Base-by-base conservation (phyloP, 2,113 vertebrate species). In the Tamias sibiricus region DNA sequence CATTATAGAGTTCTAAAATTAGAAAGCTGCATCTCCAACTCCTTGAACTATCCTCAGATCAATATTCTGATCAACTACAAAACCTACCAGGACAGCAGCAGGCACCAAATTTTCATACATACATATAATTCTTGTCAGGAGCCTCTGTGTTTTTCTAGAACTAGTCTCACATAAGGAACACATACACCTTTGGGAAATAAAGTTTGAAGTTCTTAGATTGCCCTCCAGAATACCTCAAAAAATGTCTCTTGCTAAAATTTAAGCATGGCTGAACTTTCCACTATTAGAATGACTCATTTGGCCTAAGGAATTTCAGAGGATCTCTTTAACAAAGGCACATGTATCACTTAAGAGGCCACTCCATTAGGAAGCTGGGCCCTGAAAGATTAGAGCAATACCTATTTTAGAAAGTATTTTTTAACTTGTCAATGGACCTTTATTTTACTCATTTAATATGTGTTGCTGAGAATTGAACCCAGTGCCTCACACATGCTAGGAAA, bases 151-250 rank as follows among this genome's bases (percentile, higher is more conserved):
- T 57, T 72, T 86, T 71, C 9, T 81, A 49, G 54, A 95, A 16
- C n/a, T 57, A 57, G 10, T 24, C 37, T 20, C 49, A 87, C 8
- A 24, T 37, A 84, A 94, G 44, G 22, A 64, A 32, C 4, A 54
- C 35, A 40, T 49, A 54, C 28, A 75, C 5, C 12, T 57, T 3
- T 16, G 68, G 62, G 28, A 76, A 40, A 40, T 75, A 75, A 52
- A 42, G 40, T 47, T 83, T 82, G 49, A 91, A 82, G 74, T 84
- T 83, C 17, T 84, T 95, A 71, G 90, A 94, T 8, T 71, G 35
- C 30, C n/a, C 30, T 92, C 44, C 28, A 4, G 6, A 83, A 54
- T 44, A 72, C 69, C 35, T 44, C 77, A 26, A 32, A 24, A 32
- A 68, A 77, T 57, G 14, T 37, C 35, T 92, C 62, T 87, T 87